Conservation (phyloP, 1,140 invertebrate genomes). For the Atopsyche davidsoni region DNA sequence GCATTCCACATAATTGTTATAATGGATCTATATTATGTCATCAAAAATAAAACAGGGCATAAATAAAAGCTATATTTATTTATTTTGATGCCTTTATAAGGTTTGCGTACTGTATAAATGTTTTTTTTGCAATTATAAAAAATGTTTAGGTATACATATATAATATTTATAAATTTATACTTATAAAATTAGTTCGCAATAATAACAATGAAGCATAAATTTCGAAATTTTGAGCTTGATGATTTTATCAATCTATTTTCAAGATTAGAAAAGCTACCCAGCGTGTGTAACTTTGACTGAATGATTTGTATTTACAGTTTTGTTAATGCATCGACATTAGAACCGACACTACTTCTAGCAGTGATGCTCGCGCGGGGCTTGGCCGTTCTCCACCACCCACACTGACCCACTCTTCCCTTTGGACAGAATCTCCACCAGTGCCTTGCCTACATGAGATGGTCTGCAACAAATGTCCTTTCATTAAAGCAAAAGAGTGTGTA, state of each 20-base stretch:
- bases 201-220: no score
- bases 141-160: no score
- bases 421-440: conserved; percentile 56
- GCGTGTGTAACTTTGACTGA: not conserved
- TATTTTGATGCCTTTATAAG: no score
- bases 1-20: no score
- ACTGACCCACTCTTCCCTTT: conserved; percentile 63
- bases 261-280: conserved; percentile 19
- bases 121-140: no score
- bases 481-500: not conserved
- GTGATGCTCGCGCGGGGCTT: conserved; percentile 54
- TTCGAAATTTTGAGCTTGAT: conserved; percentile 9
- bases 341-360: conserved; percentile 31
- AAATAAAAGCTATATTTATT: conserved; percentile 1
- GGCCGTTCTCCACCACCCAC: conserved; percentile 63
- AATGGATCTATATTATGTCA: no score
- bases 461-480: conserved; percentile 42
- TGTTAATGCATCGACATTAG: no score
- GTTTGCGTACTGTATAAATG: no score
- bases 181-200: no score
- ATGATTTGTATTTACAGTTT: conserved; percentile 10
- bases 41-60: no score
- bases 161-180: no score
- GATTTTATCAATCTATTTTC: not conserved
- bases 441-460: conserved; percentile 58